These are phyloP conservation scores for Agrochola macilenta DNA, from an alignment of 2,888 invertebrate genomes.

Conservation along the genomic window DNA sequence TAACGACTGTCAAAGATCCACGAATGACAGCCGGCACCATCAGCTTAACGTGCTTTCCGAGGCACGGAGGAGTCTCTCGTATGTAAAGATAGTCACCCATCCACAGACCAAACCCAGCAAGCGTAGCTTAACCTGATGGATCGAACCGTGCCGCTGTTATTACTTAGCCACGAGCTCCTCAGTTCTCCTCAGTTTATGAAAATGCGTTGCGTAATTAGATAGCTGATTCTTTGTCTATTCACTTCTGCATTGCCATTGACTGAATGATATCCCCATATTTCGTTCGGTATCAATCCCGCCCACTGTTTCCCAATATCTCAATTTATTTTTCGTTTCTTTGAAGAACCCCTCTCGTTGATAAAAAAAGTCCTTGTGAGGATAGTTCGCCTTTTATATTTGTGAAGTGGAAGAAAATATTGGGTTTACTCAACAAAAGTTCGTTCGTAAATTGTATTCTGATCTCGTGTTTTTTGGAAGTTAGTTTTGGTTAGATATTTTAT, in stretches of 20 bases:
- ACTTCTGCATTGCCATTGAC: conserved; percentile 32
- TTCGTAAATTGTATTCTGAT: conserved; percentile 35
- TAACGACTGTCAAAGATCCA: too few species aligned
- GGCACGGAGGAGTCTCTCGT: too few species aligned
- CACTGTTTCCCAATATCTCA: conserved; percentile 67
- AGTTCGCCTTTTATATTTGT: conserved; percentile 62
- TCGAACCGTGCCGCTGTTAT: too few species aligned
- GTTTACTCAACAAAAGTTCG: conserved; percentile 36
- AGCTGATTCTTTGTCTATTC: conserved; percentile 34
- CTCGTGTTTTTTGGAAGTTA: conserved; percentile 13
- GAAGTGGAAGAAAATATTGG: conserved; percentile 50
- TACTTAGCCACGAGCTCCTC: too few species aligned
- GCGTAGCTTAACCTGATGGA: too few species aligned
- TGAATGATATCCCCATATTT: conserved; percentile 61
- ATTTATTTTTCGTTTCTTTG: conserved; percentile 57
- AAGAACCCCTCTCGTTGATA: conserved; percentile 50
- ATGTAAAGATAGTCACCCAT: too few species aligned
- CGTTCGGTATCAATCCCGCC: conserved; percentile 63
- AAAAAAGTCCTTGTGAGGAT: conserved; percentile 58
- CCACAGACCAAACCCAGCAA: too few species aligned
- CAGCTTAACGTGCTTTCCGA: too few species aligned
- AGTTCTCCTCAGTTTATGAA: too few species aligned
- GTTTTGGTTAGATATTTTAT: background rate
- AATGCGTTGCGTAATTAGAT: too few species aligned
- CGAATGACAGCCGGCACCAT: too few species aligned